Conservation (phyloP, 2,113 vertebrate genomes). For the Leucopternis melanops region DNA sequence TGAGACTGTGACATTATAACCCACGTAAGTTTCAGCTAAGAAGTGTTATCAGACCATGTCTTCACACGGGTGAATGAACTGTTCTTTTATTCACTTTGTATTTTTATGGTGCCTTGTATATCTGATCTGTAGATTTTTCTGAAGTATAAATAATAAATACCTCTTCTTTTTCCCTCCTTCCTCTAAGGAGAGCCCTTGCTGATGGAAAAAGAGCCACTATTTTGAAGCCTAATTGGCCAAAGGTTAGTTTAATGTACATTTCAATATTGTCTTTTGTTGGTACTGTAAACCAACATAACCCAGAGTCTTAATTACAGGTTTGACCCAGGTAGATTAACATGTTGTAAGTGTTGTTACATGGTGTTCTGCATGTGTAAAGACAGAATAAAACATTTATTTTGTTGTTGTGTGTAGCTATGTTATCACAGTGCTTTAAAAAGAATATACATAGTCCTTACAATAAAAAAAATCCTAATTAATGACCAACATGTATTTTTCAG, state of each 20-base stretch:
- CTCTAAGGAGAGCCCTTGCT: slow-evolving; percentile 78
- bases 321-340: not conserved
- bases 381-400: not conserved
- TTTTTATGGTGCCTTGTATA: not conserved
- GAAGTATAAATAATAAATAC: not conserved
- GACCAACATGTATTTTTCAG: not conserved
- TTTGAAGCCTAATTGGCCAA: slow-evolving; percentile 85
- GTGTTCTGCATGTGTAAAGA: not conserved
- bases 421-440: not conserved
- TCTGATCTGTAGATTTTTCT: not conserved
- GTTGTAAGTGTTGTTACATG: not conserved
- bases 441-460: not conserved
- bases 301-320: not conserved
- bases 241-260: slow-evolving; percentile 73
- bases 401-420: not conserved
- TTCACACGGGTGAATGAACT: not conserved
- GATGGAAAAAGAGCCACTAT: slow-evolving; percentile 89
- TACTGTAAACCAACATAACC: not conserved
- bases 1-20: not conserved
- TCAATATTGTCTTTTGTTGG: not conserved
- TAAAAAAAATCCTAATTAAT: not conserved
- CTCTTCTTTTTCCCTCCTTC: not conserved
- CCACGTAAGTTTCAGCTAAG: not conserved
- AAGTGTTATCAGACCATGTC: not conserved
- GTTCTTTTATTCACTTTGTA: not conserved